Percentiles rank a stretch among this genome's conserved stretches.
Evolutionary conservation across 2,797 vertebrate species (phyloP).

Genomic region (Orestias chungarensis): DNA sequence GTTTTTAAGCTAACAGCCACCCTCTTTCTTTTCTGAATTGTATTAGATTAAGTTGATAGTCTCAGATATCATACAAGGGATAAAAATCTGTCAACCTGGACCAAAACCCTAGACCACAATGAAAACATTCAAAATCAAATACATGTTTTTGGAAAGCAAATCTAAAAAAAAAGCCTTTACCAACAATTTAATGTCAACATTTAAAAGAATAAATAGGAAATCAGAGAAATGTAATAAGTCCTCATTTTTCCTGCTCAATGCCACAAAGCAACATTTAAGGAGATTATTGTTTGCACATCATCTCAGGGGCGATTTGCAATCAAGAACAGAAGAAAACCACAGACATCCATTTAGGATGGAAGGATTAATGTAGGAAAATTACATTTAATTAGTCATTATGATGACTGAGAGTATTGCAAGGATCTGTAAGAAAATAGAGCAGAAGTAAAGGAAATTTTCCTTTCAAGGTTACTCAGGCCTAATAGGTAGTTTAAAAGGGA

Average conservation of each 20-base stretch:
- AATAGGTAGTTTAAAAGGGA: constrained; percentile 32
- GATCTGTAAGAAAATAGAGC: constrained; percentile 15
- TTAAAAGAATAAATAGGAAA: too few species aligned
- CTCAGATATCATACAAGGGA: too few species aligned
- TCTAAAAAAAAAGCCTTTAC: too few species aligned
- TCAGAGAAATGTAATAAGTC: neutral
- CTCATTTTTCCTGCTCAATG: neutral
- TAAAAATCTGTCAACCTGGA: too few species aligned
- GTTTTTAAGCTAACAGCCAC: too few species aligned
- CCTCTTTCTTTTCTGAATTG: too few species aligned
- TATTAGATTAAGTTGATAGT: too few species aligned
- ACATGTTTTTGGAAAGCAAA: too few species aligned
- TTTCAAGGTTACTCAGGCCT: neutral
- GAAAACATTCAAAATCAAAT: too few species aligned
- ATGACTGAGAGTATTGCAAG: constrained; percentile 24
- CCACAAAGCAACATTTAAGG: neutral
- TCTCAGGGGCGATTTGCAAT: constrained; percentile 21
- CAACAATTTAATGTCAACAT: too few species aligned
- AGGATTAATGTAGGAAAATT: constrained; percentile 26
- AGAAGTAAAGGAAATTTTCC: constrained; percentile 16
- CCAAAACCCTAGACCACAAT: too few species aligned
- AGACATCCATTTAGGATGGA: constrained; percentile 17
- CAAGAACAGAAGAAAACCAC: neutral
- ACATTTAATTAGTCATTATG: constrained; percentile 42
- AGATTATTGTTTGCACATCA: constrained; percentile 21